Evolutionary conservation across 2,113 vertebrate genomes (phyloP).

Genomic region (Triplophysa siluroides): DNA sequence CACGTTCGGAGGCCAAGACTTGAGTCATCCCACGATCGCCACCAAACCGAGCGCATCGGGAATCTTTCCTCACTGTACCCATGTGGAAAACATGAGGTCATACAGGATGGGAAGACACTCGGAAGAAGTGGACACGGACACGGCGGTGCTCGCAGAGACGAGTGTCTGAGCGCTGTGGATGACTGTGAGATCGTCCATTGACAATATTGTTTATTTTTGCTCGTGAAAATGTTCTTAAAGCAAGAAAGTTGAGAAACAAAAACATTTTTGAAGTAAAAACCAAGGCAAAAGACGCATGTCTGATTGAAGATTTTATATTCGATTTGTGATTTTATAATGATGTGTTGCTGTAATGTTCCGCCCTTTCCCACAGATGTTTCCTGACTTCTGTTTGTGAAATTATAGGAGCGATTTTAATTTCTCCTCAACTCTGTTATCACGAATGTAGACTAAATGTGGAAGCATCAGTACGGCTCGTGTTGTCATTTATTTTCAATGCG

Average conservation of each 20-base stretch:
- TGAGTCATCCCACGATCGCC: constrained; percentile 50
- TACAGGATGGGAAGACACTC: constrained; percentile 69
- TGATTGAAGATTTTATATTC: background rate
- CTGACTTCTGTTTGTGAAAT: constrained; percentile 59
- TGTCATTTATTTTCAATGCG: background rate
- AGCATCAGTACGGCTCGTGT: too few relatives aligned
- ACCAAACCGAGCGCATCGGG: constrained; percentile 7
- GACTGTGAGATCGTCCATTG: too few relatives aligned
- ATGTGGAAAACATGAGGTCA: constrained; percentile 78
- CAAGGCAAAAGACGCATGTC: too few relatives aligned
- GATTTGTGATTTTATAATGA: background rate
- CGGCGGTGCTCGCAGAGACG: background rate
- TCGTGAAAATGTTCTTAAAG: too few relatives aligned
- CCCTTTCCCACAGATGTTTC: constrained; percentile 69
- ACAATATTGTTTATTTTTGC: too few relatives aligned
- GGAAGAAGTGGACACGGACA: constrained; percentile 7
- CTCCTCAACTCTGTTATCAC: background rate
- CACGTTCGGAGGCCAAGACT: constrained; percentile 49
- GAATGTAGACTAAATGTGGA: background rate
- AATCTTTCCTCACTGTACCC: constrained; percentile 33
- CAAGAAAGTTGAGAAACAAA: background rate
- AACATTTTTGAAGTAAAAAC: background rate
- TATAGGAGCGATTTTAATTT: constrained; percentile 54
- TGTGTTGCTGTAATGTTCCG: constrained; percentile 41
- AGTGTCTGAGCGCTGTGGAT: background rate